Percentiles rank a stretch among this genome's conserved stretches.
phyloP scores from a whole-genome alignment of 2,113 vertebrate genomes.

The Nothobranchius furzeri region DNA sequence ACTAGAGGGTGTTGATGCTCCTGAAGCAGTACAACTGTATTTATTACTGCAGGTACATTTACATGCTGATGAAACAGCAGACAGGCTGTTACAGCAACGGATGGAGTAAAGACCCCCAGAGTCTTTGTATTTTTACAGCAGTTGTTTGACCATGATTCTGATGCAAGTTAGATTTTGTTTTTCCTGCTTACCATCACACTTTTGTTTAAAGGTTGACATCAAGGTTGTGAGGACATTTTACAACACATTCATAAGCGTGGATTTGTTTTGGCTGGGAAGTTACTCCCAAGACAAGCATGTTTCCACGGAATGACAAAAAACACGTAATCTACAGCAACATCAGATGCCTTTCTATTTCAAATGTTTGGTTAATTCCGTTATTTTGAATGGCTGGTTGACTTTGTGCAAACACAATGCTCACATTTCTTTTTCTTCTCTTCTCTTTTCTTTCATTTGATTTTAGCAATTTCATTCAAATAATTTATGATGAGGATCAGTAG shows the following conservation, averaged over 20 bases:
- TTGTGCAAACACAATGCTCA: neutral
- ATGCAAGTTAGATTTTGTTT: slow-evolving; percentile 6
- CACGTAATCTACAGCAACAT: slow-evolving; percentile 14
- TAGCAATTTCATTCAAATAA: neutral
- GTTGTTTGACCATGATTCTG: slow-evolving; percentile 17
- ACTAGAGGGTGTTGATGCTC: slow-evolving; percentile 13
- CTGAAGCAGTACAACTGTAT: slow-evolving; percentile 6
- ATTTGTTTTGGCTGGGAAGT: slow-evolving; percentile 33
- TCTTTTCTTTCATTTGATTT: neutral
- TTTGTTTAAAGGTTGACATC: neutral
- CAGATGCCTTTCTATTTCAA: slow-evolving; percentile 31
- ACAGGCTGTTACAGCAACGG: slow-evolving; percentile 28
- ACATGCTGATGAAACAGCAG: slow-evolving; percentile 35
- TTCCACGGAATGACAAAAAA: slow-evolving; percentile 26
- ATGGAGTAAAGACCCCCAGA: slow-evolving; percentile 28
- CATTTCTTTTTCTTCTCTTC: too few relatives aligned
- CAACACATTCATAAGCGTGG: slow-evolving; percentile 8
- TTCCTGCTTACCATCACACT: slow-evolving; percentile 1
- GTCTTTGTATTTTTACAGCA: slow-evolving; percentile 46
- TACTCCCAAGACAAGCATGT: slow-evolving; percentile 37
- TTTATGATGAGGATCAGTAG: neutral
- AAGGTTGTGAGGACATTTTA: slow-evolving; percentile 1
- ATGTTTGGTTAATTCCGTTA: slow-evolving; percentile 32
- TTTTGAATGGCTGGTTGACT: slow-evolving; percentile 8
- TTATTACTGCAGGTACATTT: slow-evolving; percentile 21